These are phyloP conservation scores for Frieseomelitta varia DNA, from an alignment of 1,140 invertebrate species.

Conservation along the genomic window DNA sequence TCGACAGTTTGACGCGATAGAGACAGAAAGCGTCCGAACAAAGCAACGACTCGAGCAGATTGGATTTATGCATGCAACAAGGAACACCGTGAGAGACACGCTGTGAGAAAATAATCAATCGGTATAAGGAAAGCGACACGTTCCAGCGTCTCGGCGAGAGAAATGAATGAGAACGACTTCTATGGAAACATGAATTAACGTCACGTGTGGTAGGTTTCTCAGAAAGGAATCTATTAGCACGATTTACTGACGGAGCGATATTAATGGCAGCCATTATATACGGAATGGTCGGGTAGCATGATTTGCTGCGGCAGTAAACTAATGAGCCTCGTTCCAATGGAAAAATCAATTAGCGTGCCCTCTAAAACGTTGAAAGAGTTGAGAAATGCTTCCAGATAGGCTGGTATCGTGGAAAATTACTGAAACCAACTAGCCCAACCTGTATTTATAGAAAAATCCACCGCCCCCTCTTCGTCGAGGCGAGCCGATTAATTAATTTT, in stretches of 20 bases:
- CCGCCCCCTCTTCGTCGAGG: too few species aligned
- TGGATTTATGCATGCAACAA: not conserved
- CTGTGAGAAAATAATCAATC: constrained; percentile 22
- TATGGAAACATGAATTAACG: constrained; percentile 28
- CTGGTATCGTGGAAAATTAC: not conserved
- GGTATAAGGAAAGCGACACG: constrained; percentile 5
- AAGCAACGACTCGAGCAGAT: not conserved
- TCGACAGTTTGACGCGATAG: not conserved
- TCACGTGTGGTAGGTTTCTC: constrained; percentile 24
- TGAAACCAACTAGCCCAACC: not conserved
- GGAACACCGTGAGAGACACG: not conserved
- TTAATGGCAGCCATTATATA: constrained; percentile 22
- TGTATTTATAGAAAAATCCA: not conserved
- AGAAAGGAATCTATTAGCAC: constrained; percentile 37
- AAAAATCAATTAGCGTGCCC: constrained; percentile 18
- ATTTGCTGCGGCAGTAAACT: constrained; percentile 13
- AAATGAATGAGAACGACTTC: constrained; percentile 26
- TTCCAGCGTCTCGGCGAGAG: not conserved
- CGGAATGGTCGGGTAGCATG: not conserved
- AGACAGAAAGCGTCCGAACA: not conserved
- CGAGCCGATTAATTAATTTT: not conserved
- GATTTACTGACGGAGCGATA: constrained; percentile 24
- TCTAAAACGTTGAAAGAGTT: too few species aligned
- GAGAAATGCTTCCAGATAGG: not conserved
- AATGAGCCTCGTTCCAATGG: constrained; percentile 7